A percentile compares a stretch with the other conserved stretches of the same genome.
These are phyloP conservation scores for Sebastes diaconus DNA, from an alignment of 2,797 vertebrate genomes.

Conservation along the genomic window DNA sequence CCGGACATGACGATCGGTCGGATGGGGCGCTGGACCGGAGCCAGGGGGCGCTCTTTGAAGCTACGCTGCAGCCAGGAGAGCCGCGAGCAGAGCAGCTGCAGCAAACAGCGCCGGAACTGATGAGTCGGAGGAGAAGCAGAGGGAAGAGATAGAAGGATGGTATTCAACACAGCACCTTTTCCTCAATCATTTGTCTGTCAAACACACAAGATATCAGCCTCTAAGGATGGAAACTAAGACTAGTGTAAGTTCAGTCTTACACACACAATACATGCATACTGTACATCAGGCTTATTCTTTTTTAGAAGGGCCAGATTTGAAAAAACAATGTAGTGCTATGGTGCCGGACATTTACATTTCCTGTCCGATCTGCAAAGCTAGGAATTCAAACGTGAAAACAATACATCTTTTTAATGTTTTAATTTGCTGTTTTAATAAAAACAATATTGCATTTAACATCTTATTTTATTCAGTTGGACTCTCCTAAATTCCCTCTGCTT, in stretches of 20 bases:
- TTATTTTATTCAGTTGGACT: background rate
- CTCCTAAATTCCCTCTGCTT: too few species aligned
- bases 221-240: background rate
- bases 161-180: conserved; percentile 8
- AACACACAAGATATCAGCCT: conserved; percentile 10
- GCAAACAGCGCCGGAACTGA: conserved; percentile 89
- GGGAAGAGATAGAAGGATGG: background rate
- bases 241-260: background rate
- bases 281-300: background rate
- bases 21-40: conserved; percentile 80
- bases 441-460: too few species aligned
- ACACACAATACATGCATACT: background rate
- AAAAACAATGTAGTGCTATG: too few species aligned
- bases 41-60: conserved; percentile 81
- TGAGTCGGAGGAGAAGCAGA: conserved; percentile 6
- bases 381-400: too few species aligned
- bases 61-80: conserved; percentile 83
- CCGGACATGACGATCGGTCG: conserved; percentile 88
- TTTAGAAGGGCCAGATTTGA: too few species aligned
- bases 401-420: too few species aligned
- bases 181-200: conserved; percentile 15
- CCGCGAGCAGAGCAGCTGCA: conserved; percentile 88
- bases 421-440: background rate
- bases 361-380: too few species aligned
- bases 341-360: too few species aligned